Base-by-base conservation (phyloP, 2,113 vertebrate genomes). In the Varanus komodoensis region DNA sequence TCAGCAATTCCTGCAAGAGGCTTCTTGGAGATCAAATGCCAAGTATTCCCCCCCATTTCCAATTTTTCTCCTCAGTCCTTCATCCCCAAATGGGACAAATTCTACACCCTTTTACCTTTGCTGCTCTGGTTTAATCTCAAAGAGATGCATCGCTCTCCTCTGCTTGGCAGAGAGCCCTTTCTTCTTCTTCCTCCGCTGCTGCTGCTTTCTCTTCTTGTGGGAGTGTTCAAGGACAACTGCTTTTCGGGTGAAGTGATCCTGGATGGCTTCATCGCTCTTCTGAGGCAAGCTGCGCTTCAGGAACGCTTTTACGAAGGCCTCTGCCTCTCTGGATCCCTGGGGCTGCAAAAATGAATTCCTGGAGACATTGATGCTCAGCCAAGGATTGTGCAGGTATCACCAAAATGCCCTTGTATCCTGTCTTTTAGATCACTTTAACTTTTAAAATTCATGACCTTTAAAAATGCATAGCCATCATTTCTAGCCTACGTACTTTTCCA, bases 41-140 rank as follows among this genome's bases (percentile, higher is more conserved):
- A 79, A 12, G 71, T n/a, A 64, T 11, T 29, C 23, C 32, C 69
- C 27, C 7, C 61, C 17, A 21, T 14, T 64, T 64, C 17, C 61
- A 64, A 64, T 64, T 21, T 64, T 15, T 64, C 38, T 21, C 11
- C 61, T 5, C 21, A 19, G 61, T 0, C 32, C 73, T 50, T 12
- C 3, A 3, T 6, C 15, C 8, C 1, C 61, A 85, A 12, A 4
- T 17, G 8, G 1, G 7, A 4, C 48, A 3, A 54, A 12, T 0
- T 12, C 44, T 21, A 1, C 71, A 12, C 0, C 11, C 78, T 44
- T 3, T 61, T 61, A 99, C 98, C 95, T 98, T 88, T 98, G 98
- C 68, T 98, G 97, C 74, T 98, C 97, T 0, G 98, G 97, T 25
- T 98, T 97, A 25, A 99, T 97, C 67, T 98, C 96, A 86, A 98